phyloP scores from a whole-genome alignment of 1,140 invertebrate genomes.

The Paraescarpia echinospica region DNA sequence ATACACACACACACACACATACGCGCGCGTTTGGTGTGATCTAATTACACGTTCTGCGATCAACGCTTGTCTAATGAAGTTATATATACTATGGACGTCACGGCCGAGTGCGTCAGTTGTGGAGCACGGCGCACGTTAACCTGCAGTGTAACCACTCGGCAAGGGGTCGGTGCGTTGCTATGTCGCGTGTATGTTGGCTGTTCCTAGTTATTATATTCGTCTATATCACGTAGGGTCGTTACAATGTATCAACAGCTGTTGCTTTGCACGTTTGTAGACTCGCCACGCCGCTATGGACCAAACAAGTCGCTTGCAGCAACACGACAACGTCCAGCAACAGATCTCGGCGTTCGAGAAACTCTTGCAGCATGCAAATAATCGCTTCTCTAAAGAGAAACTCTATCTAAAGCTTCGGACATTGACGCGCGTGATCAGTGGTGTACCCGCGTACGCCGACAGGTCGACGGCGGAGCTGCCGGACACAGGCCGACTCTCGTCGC shows the following conservation, averaged over 20 bases:
- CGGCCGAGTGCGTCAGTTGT: neutral
- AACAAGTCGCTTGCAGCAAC: constrained; percentile 17
- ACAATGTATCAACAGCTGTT: neutral
- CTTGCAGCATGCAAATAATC: constrained; percentile 23
- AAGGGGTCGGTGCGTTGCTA: neutral
- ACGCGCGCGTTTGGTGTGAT: neutral
- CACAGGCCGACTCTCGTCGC: neutral
- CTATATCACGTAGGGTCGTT: neutral
- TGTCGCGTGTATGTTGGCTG: neutral
- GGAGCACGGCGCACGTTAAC: neutral
- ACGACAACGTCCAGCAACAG: constrained; percentile 32
- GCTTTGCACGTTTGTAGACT: constrained; percentile 18
- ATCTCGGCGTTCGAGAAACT: constrained; percentile 31
- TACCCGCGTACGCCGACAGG: neutral
- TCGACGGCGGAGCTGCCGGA: neutral
- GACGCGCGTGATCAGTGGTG: neutral
- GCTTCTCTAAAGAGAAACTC: constrained; percentile 26
- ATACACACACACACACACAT: neutral
- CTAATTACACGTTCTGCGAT: neutral
- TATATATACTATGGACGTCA: too few relatives aligned
- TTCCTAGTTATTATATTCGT: neutral
- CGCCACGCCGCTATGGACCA: constrained; percentile 16
- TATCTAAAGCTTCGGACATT: constrained; percentile 22
- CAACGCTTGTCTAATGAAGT: neutral
- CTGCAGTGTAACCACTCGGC: neutral